phyloP scores from a whole-genome alignment of 2,113 vertebrate species.

The Carassius gibelio region DNA sequence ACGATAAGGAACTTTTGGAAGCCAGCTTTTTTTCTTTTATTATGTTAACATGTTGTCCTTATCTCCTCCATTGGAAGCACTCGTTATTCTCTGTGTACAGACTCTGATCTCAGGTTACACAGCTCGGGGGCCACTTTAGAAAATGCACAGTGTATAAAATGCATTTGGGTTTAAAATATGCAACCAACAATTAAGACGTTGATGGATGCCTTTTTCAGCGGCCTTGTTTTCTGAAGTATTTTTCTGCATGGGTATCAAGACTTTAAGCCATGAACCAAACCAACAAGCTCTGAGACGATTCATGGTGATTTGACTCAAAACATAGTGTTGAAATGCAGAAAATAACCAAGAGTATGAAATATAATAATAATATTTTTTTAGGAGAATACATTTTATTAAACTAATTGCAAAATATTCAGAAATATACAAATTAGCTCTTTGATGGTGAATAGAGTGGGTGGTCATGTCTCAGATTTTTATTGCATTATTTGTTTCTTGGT shows the following conservation, averaged over 20 bases:
- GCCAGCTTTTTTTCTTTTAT: background rate
- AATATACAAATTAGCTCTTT: background rate
- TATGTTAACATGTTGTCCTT: conserved; percentile 16
- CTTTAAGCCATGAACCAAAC: background rate
- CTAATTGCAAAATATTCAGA: background rate
- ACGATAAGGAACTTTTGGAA: background rate
- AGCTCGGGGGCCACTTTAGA: background rate
- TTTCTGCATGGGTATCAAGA: background rate
- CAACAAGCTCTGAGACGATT: background rate
- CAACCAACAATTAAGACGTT: background rate
- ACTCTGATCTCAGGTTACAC: background rate
- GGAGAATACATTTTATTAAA: background rate
- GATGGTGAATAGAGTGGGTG: background rate
- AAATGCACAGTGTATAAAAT: conserved; percentile 6
- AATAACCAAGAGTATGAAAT: background rate
- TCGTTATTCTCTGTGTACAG: background rate
- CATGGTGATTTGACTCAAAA: background rate
- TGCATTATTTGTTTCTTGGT: background rate
- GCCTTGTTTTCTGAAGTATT: background rate
- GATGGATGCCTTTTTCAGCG: background rate
- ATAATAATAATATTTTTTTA: too few species aligned
- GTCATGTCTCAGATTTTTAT: background rate
- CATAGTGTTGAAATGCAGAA: background rate
- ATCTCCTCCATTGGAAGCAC: conserved; percentile 18
- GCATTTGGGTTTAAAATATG: background rate